Evolutionary conservation across 2,888 invertebrate species (phyloP).

Genomic region (Lasius fuliginosus): DNA sequence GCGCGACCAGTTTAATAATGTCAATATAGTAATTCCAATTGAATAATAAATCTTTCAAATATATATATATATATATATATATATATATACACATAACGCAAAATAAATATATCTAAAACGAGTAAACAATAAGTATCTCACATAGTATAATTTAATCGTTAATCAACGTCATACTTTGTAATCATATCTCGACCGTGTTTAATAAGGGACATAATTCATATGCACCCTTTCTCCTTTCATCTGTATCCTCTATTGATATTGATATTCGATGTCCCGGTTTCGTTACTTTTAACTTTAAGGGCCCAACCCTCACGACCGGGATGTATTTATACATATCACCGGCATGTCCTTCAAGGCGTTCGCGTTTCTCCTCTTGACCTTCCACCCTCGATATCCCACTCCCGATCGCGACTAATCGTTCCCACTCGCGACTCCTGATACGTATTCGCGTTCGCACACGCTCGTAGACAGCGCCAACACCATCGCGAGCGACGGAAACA

Average conservation of each 20-base stretch:
- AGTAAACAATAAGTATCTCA: background rate
- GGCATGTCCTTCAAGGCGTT: slow-evolving; percentile 37
- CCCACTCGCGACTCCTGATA: slow-evolving; percentile 24
- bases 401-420: slow-evolving; percentile 37
- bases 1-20: background rate
- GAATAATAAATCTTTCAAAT: background rate
- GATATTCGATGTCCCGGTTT: slow-evolving; percentile 20
- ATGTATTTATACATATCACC: slow-evolving; percentile 25
- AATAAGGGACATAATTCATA: background rate
- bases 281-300: slow-evolving; percentile 21
- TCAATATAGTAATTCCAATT: background rate
- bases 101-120: no score
- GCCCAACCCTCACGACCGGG: background rate
- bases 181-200: background rate
- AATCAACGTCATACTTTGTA: background rate
- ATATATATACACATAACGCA: no score
- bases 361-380: slow-evolving; percentile 33
- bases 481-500: slow-evolving; percentile 23
- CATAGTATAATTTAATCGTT: background rate
- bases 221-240: background rate
- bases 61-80: no score
- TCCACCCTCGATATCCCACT: slow-evolving; percentile 34
- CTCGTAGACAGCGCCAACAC: background rate
- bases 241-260: background rate
- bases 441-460: slow-evolving; percentile 37